Evolutionary conservation across 2,888 invertebrate genomes (phyloP), one percentile per base, ranked within the genome.

Genomic region (Syrphus vitripennis): DNA sequence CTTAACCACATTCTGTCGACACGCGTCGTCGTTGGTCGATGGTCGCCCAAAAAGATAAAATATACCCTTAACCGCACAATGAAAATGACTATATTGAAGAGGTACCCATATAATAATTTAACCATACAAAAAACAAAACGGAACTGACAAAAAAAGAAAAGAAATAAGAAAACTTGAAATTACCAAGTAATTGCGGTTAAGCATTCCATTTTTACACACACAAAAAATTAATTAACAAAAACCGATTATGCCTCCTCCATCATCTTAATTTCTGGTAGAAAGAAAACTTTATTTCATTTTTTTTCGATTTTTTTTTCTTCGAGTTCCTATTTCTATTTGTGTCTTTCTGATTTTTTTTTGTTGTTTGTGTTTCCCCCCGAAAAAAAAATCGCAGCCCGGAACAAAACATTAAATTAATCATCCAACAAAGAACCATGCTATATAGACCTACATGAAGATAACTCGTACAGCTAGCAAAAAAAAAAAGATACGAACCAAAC

Each of bases 391-490:
- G 83, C 71, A 77, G 65, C 21, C 67, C 74, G 74, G 74, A 86
- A 87, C 78, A 86, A 86, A 77, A 82, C 80, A 81, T 80, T 70
- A 81, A 81, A 87, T 84, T 82, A 86, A 88, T 76, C 78, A 87
- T 83, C 31, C 72, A 67, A 72, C 87, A 87, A 87, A 87, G 87
- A 63, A 16, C 50, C 67, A 48, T 34, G 63, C 45, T 19, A 29
- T 59, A 34, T 31, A 16, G 16, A 82, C 72, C 10, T 34, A 37
- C 55, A 40, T 55, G 53, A 70, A 70, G 61, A 72, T 67, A 72
- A n/a, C 16, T 42, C n/a, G n/a, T 16, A 42, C 5, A 42, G 37
- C 4, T 10, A 42, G 37, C 4, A 24, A 16, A 31, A 16, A 48
- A 29, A 48, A 48, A 48, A 31, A 42, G 14, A 24, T 61, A 40